Percentiles rank a stretch among this genome's conserved stretches.
Evolutionary conservation across 2,797 vertebrate genomes (phyloP).

Genomic region (Sciaenops ocellatus): DNA sequence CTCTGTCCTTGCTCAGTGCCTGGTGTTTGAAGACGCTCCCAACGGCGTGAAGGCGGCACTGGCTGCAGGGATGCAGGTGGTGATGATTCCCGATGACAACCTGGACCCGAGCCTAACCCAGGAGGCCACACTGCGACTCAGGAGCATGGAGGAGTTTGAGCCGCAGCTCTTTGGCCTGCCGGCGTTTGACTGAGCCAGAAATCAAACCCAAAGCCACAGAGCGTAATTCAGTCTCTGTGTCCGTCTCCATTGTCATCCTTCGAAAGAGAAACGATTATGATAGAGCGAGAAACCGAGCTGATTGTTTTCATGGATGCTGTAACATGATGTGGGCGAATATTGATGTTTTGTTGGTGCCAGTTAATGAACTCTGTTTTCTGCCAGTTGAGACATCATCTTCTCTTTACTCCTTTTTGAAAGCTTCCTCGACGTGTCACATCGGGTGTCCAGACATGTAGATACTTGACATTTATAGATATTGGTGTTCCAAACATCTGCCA

Average conservation of each 20-base stretch:
- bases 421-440: not conserved
- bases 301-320: not conserved
- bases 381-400: not conserved
- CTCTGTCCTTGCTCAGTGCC: conserved; percentile 82
- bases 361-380: not conserved
- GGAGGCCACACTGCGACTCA: conserved; percentile 87
- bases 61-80: conserved; percentile 93
- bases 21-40: conserved; percentile 95
- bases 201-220: not conserved
- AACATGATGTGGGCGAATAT: not conserved
- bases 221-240: not conserved
- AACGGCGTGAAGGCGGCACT: conserved; percentile 89
- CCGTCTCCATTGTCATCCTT: not conserved
- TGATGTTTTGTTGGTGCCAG: not conserved
- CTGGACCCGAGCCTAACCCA: conserved; percentile 84
- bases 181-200: conserved; percentile 78
- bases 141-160: conserved; percentile 89
- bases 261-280: not conserved
- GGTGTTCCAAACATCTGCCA: not conserved
- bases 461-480: not conserved
- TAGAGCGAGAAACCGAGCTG: conserved; percentile 13
- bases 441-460: no score
- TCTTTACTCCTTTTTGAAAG: not conserved
- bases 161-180: conserved; percentile 92
- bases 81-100: conserved; percentile 93